Evolutionary conservation across 2,113 vertebrate genomes (phyloP).

Genomic region (Pleuronectes platessa): DNA sequence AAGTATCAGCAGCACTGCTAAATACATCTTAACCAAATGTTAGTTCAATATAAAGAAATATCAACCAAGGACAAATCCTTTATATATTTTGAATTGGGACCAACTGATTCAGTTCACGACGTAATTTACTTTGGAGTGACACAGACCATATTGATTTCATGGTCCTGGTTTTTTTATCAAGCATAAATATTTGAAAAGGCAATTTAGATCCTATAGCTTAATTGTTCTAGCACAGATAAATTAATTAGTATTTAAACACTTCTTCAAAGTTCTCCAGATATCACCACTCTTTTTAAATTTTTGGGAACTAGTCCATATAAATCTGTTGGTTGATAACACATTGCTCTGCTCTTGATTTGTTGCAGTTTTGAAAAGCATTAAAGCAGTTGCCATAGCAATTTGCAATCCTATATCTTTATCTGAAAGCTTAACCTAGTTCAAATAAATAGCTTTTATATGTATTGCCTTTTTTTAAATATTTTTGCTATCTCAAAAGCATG

Average conservation of each 20-base stretch:
- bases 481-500: too few species aligned
- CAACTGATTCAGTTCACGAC: not conserved
- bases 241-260: not conserved
- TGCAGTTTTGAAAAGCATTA: too few species aligned
- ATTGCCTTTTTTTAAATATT: too few species aligned
- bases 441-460: too few species aligned
- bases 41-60: not conserved
- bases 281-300: not conserved
- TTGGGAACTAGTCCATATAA: not conserved
- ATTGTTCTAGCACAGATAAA: not conserved
- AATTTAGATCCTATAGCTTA: not conserved
- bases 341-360: too few species aligned
- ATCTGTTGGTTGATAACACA: not conserved
- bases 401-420: too few species aligned
- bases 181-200: too few species aligned
- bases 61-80: not conserved
- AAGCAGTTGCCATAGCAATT: too few species aligned
- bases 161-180: not conserved
- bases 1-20: not conserved
- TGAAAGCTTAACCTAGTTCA: too few species aligned
- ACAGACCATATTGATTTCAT: not conserved
- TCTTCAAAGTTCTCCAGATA: not conserved
- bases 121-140: not conserved
- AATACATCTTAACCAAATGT: not conserved
- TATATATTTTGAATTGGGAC: not conserved